A percentile compares a stretch with the other conserved stretches of the same genome.
These are phyloP conservation scores for Platynereis dumerilii DNA, from an alignment of 2,888 invertebrate genomes.

Conservation along the genomic window DNA sequence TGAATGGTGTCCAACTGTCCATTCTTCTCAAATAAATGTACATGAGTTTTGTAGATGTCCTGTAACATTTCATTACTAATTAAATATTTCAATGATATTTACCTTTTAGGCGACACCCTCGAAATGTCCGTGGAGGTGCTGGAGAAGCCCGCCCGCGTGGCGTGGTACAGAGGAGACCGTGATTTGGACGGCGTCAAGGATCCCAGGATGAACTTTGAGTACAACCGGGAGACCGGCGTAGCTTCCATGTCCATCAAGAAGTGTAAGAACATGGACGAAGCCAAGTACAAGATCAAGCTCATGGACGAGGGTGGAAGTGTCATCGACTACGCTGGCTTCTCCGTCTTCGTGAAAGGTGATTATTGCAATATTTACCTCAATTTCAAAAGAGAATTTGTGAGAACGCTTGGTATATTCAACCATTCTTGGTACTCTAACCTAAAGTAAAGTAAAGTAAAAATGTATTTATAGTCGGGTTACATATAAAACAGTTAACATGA, in stretches of 20 bases:
- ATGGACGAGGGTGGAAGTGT: constrained; percentile 89
- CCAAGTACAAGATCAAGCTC: constrained; percentile 90
- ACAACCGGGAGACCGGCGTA: constrained; percentile 28
- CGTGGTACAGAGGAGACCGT: constrained; percentile 86
- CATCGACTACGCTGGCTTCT: constrained; percentile 89
- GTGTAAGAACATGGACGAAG: constrained; percentile 95
- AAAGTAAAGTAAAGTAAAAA: too few species aligned
- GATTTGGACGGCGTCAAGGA: constrained; percentile 84
- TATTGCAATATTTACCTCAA: neutral
- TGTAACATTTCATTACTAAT: too few species aligned
- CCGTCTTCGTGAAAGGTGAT: constrained; percentile 92
- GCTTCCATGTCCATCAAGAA: constrained; percentile 87
- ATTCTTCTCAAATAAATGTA: too few species aligned
- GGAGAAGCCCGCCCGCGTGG: constrained; percentile 77
- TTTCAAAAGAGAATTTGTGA: neutral
- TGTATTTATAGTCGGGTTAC: too few species aligned
- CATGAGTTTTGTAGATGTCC: too few species aligned
- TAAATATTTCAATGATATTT: too few species aligned
- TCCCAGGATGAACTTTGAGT: constrained; percentile 82
- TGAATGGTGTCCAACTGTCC: too few species aligned
- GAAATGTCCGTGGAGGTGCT: constrained; percentile 76
- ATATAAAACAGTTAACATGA: too few species aligned
- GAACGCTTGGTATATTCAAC: neutral
- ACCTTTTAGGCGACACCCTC: constrained; percentile 38
- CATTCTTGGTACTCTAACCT: too few species aligned